Conservation (phyloP, 2,113 vertebrate genomes). For the Podarcis cretensis region DNA sequence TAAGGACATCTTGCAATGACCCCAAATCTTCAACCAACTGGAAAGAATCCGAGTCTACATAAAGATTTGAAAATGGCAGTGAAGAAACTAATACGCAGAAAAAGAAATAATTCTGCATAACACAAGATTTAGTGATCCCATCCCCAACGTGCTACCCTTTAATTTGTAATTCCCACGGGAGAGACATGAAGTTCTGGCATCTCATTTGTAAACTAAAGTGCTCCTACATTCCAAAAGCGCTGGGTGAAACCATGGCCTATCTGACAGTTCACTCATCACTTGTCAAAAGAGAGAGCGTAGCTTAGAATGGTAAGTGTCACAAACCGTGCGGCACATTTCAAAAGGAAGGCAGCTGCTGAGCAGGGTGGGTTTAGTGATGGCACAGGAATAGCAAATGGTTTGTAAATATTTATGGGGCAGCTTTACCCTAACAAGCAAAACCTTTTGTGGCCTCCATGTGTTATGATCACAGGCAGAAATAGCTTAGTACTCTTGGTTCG, state of each 20-base stretch:
- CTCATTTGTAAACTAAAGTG: background rate
- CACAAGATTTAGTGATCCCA: background rate
- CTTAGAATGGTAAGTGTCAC: constrained; percentile 33
- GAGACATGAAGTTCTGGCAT: background rate
- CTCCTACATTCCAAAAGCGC: background rate
- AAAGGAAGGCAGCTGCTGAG: constrained; percentile 20
- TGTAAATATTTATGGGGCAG: rapidly evolving
- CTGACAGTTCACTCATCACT: constrained; percentile 23
- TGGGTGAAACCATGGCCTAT: background rate
- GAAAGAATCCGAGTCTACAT: background rate
- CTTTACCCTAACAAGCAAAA: background rate
- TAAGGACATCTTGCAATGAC: no score
- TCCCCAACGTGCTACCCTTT: background rate
- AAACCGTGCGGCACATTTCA: constrained; percentile 26
- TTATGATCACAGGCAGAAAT: constrained; percentile 26
- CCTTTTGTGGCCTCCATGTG: constrained; percentile 16
- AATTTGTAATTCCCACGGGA: rapidly evolving
- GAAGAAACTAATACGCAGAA: background rate
- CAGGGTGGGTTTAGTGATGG: background rate
- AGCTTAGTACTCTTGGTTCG: background rate
- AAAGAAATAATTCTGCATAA: background rate
- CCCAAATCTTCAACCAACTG: no score
- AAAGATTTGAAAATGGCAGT: background rate
- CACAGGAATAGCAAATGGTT: constrained; percentile 17
- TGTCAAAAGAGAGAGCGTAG: constrained; percentile 3